These are phyloP conservation scores for Caerostris extrusa DNA, from an alignment of 1,140 invertebrate species.

Conservation along the genomic window DNA sequence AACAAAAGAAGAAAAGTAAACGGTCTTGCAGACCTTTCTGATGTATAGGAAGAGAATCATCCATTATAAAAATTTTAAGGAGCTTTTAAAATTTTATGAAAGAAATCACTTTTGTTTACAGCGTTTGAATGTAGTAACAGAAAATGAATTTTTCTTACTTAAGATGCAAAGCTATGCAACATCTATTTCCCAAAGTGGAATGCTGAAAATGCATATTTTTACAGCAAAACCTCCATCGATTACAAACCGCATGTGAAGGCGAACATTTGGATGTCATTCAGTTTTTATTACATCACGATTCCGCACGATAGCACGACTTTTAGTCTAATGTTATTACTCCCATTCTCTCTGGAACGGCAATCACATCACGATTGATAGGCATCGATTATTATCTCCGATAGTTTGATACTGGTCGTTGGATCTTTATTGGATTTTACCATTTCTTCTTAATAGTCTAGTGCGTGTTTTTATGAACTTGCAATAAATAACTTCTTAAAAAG, in stretches of 20 bases:
- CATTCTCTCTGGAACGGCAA: not conserved
- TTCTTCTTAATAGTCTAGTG: not conserved
- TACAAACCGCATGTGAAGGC: not conserved
- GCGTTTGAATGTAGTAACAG: too few species aligned
- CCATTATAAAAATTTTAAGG: too few species aligned
- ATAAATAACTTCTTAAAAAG: too few species aligned
- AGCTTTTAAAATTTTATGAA: too few species aligned
- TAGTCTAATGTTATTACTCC: not conserved
- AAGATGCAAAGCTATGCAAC: not conserved
- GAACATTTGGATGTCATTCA: not conserved
- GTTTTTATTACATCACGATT: not conserved
- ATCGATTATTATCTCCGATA: not conserved
- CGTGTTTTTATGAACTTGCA: too few species aligned
- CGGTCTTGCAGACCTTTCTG: too few species aligned
- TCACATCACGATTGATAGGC: not conserved
- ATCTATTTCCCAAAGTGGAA: not conserved
- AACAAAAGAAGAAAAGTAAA: too few species aligned
- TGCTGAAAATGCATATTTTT: not conserved
- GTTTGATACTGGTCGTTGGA: not conserved
- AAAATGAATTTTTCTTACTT: not conserved
- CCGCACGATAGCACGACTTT: not conserved
- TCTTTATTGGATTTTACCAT: not conserved
- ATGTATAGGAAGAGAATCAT: too few species aligned
- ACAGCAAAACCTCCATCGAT: not conserved
- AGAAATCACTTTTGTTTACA: too few species aligned